Percentiles rank a stretch among this genome's conserved stretches.
These are phyloP conservation scores for Plestiodon gilberti DNA, from an alignment of 2,113 vertebrate species.

Conservation along the genomic window DNA sequence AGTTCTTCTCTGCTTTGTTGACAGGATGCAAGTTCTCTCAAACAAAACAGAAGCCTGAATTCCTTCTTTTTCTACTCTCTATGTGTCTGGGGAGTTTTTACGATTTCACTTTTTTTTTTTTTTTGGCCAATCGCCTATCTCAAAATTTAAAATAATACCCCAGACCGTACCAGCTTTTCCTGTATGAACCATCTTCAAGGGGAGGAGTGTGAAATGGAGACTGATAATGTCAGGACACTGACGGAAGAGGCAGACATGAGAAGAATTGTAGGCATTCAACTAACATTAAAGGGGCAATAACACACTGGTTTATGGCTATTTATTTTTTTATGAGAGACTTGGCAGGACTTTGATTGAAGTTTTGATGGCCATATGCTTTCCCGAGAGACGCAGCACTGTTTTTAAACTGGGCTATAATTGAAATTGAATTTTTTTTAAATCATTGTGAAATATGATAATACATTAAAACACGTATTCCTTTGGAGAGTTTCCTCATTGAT, in stretches of 20 bases:
- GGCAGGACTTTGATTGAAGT: slow-evolving; percentile 70
- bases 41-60: not conserved
- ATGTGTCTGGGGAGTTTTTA: not conserved
- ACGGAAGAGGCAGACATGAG: slow-evolving; percentile 1
- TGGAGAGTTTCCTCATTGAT: slow-evolving; percentile 69
- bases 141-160: slow-evolving; percentile 43
- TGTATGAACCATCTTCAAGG: not conserved
- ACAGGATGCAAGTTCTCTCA: too few species aligned
- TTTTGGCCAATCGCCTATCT: slow-evolving; percentile 41
- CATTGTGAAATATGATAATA: slow-evolving; percentile 69
- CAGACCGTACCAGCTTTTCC: slow-evolving; percentile 14
- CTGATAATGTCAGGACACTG: slow-evolving; percentile 45
- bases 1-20: not conserved
- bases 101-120: not conserved
- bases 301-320: slow-evolving; percentile 68
- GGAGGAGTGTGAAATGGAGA: slow-evolving; percentile 14
- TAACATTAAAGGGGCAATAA: slow-evolving; percentile 72
- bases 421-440: slow-evolving; percentile 74
- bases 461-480: slow-evolving; percentile 68
- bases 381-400: slow-evolving; percentile 58
- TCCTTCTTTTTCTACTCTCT: not conserved
- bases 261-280: slow-evolving; percentile 62
- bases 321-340: slow-evolving; percentile 66
- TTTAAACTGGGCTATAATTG: slow-evolving; percentile 72
- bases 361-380: slow-evolving; percentile 75